Evolutionary conservation across 2,113 vertebrate species (phyloP).

Genomic region (Anguilla rostrata): DNA sequence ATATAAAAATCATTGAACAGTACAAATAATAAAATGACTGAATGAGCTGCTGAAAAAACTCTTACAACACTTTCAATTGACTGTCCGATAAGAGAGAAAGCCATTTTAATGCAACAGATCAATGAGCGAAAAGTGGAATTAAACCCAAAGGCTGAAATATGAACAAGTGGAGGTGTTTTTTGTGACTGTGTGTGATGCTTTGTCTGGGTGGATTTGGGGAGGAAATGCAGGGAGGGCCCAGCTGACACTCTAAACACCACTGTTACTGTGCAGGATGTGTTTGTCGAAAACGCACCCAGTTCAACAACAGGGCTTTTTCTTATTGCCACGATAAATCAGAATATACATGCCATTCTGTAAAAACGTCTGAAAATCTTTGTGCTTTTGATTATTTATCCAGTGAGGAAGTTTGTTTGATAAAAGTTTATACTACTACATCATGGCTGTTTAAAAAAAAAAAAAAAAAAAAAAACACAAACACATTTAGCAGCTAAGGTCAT

Average conservation of each 20-base stretch:
- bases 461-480: too few relatives aligned
- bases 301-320: slow-evolving; percentile 47
- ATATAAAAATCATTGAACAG: background rate
- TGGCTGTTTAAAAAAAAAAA: too few relatives aligned
- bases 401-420: slow-evolving; percentile 23
- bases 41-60: background rate
- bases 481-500: too few relatives aligned
- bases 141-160: slow-evolving; percentile 41
- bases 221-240: slow-evolving; percentile 59
- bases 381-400: background rate
- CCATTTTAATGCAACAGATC: background rate
- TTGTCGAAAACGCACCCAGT: slow-evolving; percentile 55
- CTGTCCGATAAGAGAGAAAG: background rate
- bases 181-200: slow-evolving; percentile 35
- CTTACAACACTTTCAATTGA: background rate
- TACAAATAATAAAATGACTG: background rate
- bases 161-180: slow-evolving; percentile 25
- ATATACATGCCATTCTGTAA: background rate
- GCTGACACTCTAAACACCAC: slow-evolving; percentile 52
- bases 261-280: slow-evolving; percentile 37
- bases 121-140: background rate
- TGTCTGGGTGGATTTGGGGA: slow-evolving; percentile 46
- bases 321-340: slow-evolving; percentile 27
- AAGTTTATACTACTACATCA: too few relatives aligned
- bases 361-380: too few relatives aligned